Evolutionary conservation across 2,888 invertebrate genomes (phyloP).

Genomic region (Limenitis camilla): DNA sequence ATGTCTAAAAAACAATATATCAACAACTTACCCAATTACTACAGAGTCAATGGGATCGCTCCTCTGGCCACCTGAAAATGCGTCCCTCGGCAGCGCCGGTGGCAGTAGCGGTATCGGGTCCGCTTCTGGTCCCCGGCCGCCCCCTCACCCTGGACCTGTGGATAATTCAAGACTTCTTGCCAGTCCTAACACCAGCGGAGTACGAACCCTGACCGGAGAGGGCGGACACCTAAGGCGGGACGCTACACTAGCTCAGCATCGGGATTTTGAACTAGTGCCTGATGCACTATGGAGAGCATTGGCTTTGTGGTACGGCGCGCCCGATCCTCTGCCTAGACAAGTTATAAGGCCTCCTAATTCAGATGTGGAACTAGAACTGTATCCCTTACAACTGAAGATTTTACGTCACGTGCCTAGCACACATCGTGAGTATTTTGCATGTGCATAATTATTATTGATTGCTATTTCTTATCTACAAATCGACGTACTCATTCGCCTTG

Average conservation of each 20-base stretch:
- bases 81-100: slow-evolving; percentile 79
- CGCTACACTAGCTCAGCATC: slow-evolving; percentile 81
- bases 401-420: slow-evolving; percentile 78
- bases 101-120: slow-evolving; percentile 75
- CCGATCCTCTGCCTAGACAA: slow-evolving; percentile 84
- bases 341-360: slow-evolving; percentile 82
- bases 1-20: not conserved
- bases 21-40: too few species aligned
- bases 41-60: slow-evolving; percentile 79
- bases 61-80: slow-evolving; percentile 73
- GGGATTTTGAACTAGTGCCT: slow-evolving; percentile 90
- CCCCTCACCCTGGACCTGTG: slow-evolving; percentile 80
- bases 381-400: slow-evolving; percentile 85
- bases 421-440: slow-evolving; percentile 37
- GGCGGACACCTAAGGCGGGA: slow-evolving; percentile 87
- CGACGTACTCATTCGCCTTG: too few species aligned
- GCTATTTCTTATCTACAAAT: too few species aligned
- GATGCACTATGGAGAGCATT: slow-evolving; percentile 91
- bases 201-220: slow-evolving; percentile 88
- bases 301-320: slow-evolving; percentile 88
- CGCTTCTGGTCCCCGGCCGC: slow-evolving; percentile 51
- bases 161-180: slow-evolving; percentile 82
- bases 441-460: not conserved
- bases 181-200: slow-evolving; percentile 47
- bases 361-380: slow-evolving; percentile 87